Base-by-base conservation (phyloP, 2,113 vertebrate genomes). In the Paralichthys olivaceus region DNA sequence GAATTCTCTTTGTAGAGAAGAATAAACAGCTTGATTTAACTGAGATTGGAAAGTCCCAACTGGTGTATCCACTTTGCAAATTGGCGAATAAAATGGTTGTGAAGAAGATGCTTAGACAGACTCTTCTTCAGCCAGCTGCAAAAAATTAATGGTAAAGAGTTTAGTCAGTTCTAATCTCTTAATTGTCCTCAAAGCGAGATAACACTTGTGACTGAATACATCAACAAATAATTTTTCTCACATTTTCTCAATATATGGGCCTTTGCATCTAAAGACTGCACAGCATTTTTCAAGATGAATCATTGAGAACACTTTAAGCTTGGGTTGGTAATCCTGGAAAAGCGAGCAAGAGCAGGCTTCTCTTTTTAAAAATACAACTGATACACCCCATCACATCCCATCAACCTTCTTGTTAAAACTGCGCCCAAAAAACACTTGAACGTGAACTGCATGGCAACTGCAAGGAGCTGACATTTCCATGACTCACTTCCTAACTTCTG, bases 11-110 rank as follows among this genome's bases (percentile, higher is more conserved):
- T 80, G 67, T 63, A n/a, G 49, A 69, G 12, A 77, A 82, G 1
- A 14, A 84, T 68, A 58, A 66, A 55, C 55, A 26, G 62, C 80
- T 62, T 69, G 75, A 84, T 86, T 78, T 43, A 59, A 81, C 69
- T 32, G 57, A 57, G 58, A 73, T 65, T 73, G 45, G 15, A 61
- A 58, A 75, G 26, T 79, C 72, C 66, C 63, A 69, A 72, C 34
- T 83, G 68, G 71, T 65, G 26, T 34, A 68, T 72, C 23, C 25
- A 45, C 55, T 20, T 11, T 19, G 11, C 65, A 40, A 40, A 53
- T 53, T 61, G 17, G 32, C n/a, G 55, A 62, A 47, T 57, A 8
- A 43, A 70, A 61, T 15, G 2, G 23, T 15, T 56, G 22, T 55
- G 22, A 25, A 40, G 26, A 40, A 4, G n/a, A 7, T 26, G 15